phyloP scores from a whole-genome alignment of 2,113 vertebrate species.

The Chunga burmeisteri region DNA sequence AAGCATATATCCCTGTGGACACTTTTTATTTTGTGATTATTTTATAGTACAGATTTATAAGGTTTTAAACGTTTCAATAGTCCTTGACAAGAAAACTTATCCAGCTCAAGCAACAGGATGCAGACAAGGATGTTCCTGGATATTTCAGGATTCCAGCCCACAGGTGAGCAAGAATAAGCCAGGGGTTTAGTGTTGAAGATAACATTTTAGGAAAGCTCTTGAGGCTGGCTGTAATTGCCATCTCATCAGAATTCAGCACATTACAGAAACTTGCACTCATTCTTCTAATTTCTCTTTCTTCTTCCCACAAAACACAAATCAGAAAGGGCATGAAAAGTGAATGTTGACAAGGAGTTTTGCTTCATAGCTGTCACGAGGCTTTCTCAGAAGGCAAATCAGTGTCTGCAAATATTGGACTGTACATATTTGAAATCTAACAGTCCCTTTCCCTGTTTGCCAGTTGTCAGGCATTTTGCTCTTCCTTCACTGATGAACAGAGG shows the following conservation, averaged over 20 bases:
- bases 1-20: neutral
- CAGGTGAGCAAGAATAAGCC: neutral
- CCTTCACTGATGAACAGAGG: neutral
- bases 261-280: neutral
- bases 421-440: neutral
- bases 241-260: neutral
- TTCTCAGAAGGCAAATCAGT: neutral
- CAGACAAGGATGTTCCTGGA: neutral
- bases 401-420: neutral
- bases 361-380: neutral
- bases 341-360: neutral
- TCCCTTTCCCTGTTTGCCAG: neutral
- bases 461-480: neutral
- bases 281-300: neutral
- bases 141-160: neutral
- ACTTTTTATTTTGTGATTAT: neutral
- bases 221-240: neutral
- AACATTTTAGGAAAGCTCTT: neutral
- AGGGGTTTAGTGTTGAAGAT: neutral
- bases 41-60: neutral
- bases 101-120: neutral
- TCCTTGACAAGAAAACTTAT: neutral
- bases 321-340: neutral
- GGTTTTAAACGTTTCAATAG: neutral
- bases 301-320: neutral